Base-by-base conservation (phyloP, 2,113 vertebrate genomes). In the Odocoileus virginianus region DNA sequence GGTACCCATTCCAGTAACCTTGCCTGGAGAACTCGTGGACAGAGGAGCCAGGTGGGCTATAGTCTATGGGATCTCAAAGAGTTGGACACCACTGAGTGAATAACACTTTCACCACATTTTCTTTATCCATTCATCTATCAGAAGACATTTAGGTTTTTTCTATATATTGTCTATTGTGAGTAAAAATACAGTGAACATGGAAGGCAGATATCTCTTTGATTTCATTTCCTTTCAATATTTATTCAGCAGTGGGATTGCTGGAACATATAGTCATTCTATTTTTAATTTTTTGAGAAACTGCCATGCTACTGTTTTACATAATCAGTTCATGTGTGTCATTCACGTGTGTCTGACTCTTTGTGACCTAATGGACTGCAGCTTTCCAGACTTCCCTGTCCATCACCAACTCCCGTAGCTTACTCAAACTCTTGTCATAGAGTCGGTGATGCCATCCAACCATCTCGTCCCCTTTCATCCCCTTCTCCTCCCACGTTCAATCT, bases 321-420 rank as follows among this genome's bases (percentile, higher is more conserved):
- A 30, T 79, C 33, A 36, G 64, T 4, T 67, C 17, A 36, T 33
- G 64, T 67, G 16, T n/a, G 33, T 67, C 1, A 4, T 33, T 67
- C 0, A n/a, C 0, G 0, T 1, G 1, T n/a, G 17, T 67, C 33
- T 0, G 8, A 67, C 64, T 64, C 61, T 19, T 67, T 36, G 64
- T 36, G 33, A 67, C 4, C 64, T 67, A 67, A 67, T 67, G 33
- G 33, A 21, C 64, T 21, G 8, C 17, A 21, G 64, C 64, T 67
- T 67, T 17, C 64, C 33, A 36, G 33, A 9, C 17, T 67, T 67
- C 64, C 64, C 64, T 67, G 64, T 67, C n/a, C 64, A 71, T 71
- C 64, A 71, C 64, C n/a, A 36, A 21, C 9, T 71, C 64, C n/a
- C 4, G 0, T n/a, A 11, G n/a, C 17, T 71, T 71, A 36, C n/a